These are phyloP conservation scores for Microcebus murinus DNA, from an alignment of 2,113 vertebrate species.

Conservation along the genomic window DNA sequence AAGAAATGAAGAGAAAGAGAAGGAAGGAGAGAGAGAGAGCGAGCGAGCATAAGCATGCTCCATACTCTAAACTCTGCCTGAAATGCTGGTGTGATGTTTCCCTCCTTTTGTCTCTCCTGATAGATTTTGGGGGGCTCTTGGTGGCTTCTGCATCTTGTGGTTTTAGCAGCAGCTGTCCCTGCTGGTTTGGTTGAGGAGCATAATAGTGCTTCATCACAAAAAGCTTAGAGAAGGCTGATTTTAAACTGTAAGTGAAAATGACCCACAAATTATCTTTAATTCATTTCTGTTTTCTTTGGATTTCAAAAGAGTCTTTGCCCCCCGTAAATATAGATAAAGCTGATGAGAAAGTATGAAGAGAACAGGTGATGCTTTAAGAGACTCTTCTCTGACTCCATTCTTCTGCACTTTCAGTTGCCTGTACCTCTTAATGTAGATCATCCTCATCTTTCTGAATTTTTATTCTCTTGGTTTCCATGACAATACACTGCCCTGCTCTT, in stretches of 20 bases:
- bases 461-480: slow-evolving; percentile 52
- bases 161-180: not conserved
- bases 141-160: not conserved
- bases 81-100: not conserved
- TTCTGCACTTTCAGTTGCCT: not conserved
- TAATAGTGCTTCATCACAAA: not conserved
- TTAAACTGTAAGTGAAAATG: slow-evolving; percentile 24
- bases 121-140: not conserved
- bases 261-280: slow-evolving; percentile 24
- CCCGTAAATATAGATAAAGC: not conserved
- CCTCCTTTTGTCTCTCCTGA: not conserved
- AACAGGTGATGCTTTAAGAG: not conserved
- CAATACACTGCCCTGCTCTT: slow-evolving; percentile 3
- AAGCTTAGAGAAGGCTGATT: not conserved
- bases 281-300: slow-evolving; percentile 40
- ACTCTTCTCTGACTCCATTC: slow-evolving; percentile 5
- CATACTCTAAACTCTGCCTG: not conserved
- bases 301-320: not conserved
- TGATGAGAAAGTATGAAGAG: slow-evolving; percentile 1
- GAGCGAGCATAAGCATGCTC: too few species aligned
- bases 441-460: slow-evolving; percentile 24
- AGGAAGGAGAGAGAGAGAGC: too few species aligned
- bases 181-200: not conserved
- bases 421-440: not conserved
- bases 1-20: not conserved